Conservation (phyloP, 2,797 vertebrate genomes). For the Triplophysa yarkandensis region DNA sequence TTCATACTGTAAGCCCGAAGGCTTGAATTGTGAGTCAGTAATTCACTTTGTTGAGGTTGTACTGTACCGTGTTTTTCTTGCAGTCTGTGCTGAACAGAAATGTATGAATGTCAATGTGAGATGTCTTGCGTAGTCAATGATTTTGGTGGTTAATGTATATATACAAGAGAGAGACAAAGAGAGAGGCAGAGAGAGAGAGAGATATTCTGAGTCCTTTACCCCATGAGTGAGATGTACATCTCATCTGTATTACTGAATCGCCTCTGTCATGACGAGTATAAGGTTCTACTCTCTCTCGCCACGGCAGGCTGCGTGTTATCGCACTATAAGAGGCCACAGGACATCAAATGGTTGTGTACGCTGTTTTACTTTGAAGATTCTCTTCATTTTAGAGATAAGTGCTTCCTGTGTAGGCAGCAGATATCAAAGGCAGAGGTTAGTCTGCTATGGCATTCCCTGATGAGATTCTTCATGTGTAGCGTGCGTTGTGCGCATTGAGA, state of each 20-base stretch:
- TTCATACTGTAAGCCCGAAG: not conserved
- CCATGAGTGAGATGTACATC: constrained; percentile 11
- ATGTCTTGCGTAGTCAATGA: not conserved
- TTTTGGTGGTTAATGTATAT: too few species aligned
- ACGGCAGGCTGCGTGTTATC: constrained; percentile 7
- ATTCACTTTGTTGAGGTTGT: not conserved
- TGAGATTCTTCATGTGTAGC: constrained; percentile 5
- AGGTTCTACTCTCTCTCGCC: constrained; percentile 3
- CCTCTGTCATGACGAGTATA: constrained; percentile 13
- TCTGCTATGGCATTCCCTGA: constrained; percentile 11
- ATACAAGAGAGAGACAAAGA: too few species aligned
- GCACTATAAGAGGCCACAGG: constrained; percentile 36
- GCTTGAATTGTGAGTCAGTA: not conserved
- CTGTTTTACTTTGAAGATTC: constrained; percentile 44
- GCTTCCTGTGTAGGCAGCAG: constrained; percentile 7
- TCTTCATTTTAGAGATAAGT: constrained; percentile 47
- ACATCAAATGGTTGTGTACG: constrained; percentile 41
- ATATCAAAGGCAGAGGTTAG: constrained; percentile 35
- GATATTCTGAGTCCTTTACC: not conserved
- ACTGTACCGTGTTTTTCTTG: not conserved
- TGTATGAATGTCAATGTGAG: not conserved
- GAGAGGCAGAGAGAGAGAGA: not conserved
- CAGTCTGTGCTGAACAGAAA: not conserved
- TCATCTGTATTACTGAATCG: not conserved
- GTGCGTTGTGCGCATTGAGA: not conserved